Evolutionary conservation across 2,113 vertebrate genomes (phyloP), one percentile per base, ranked within the genome.

Genomic region (Gnathonemus longibarbis): DNA sequence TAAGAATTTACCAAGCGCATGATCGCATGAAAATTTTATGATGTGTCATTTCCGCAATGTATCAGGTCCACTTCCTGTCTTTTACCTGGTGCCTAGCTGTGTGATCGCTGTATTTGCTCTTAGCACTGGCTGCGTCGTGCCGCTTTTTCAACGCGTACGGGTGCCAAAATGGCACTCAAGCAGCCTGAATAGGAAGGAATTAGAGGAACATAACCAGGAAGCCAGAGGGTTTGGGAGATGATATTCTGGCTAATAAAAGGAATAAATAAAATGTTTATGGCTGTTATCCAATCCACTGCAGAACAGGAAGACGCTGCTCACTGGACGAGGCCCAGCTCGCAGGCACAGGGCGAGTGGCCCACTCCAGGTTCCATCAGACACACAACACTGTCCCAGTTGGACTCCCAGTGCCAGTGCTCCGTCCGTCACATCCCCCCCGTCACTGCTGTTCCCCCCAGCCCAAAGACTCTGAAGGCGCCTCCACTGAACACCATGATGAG

Each of bases 11-110:
- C 85, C 50, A 53, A 53, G 42, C 24, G 0, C 27, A 17, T n/a
- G 45, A 53, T 87, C 31, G 8, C 50, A 87, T 87, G 85, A 87
- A 56, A 87, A 42, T n/a, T 56, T 53, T 31, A 87, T 87, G n/a
- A 19, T 87, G 85, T 87, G 50, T 31, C 50, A 87, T 56, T 87
- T 87, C 85, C 21, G 2, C 50, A 35, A 42, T 53, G 85, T 86
- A n/a, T 87, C 85, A 56, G 15, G n/a, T 87, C 27, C n/a, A 3
- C n/a, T 87, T 87, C 11, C 85, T 39, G 27, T 53, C 31, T 39
- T 56, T 35, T 35, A 56, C 27, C 27, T 53, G 27, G 27, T 15
- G 27, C 24, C 49, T 1, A 17, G 31, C 50, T 53, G 50, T 39
- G 49, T 56, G 31, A 35, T 19, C 10, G 2, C 9, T 31, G 6